Evolutionary conservation across 1,140 invertebrate genomes (phyloP), one percentile per base, ranked within the genome.

Genomic region (Atta colombica): DNA sequence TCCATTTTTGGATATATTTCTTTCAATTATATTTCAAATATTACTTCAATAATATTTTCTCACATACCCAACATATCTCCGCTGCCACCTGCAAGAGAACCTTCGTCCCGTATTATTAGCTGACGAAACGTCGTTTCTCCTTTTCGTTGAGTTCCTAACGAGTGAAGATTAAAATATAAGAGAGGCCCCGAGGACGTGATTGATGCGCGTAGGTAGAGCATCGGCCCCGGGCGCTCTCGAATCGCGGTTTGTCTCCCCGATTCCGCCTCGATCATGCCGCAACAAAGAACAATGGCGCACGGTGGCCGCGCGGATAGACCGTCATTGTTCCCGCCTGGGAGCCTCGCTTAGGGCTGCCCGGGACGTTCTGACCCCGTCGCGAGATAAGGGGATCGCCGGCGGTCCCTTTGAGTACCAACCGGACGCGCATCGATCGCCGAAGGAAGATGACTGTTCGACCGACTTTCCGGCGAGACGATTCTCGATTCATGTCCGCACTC

Each of bases 401-500:
- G 92, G 93, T 89, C 87, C 91, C 94, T 95, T 95, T 95, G 94
- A 94, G 89, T 88, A 88, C 81, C 81, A 91, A 89, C 82, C 89
- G 89, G 89, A 72, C 18, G 90, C 89, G 65, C 65, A 45, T 86
- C 91, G 90, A 92, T 91, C 90, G 80, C 86, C 86, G 89, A 85
- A 86, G 81, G 78, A 90, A 88, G 89, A 84, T 81, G 85, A 78
- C 88, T 85, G 85, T 75, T 72, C 72, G 63, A 53, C 78, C 88
- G 88, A 90, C 85, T 87, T 88, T 87, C 88, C 86, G 89, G 86
- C 88, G 85, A 39, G 85, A 88, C 49, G 53, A 60, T 72, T 85
- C 88, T 90, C 89, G 85, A 85, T 90, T 89, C 89, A 85, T 31
- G 66, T 60, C 80, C 72, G 51, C 53, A 53, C 35, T 60, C 75